phyloP scores from a whole-genome alignment of 1,140 invertebrate genomes.

The Dendrolimus kikuchii region DNA sequence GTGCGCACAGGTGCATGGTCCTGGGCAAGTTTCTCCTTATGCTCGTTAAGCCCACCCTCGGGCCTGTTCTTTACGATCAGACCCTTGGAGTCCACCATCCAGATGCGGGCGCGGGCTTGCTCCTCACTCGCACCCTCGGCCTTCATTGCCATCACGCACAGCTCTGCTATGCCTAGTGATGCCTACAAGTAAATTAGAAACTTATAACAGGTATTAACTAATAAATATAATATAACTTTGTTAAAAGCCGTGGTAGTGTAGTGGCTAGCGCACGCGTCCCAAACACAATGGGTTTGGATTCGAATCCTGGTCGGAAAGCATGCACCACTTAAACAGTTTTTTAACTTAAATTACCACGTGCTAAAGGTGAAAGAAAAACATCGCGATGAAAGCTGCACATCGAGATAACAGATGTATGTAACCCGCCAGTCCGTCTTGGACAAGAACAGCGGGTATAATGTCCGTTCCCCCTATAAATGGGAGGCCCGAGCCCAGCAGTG shows the following conservation, averaged over 20 bases:
- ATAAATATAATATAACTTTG: background rate
- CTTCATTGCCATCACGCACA: slow-evolving; percentile 91
- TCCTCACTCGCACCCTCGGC: slow-evolving; percentile 81
- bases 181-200: slow-evolving; percentile 71
- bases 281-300: background rate
- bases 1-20: slow-evolving; percentile 78
- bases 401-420: too few relatives aligned
- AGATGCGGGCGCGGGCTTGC: slow-evolving; percentile 83
- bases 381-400: too few relatives aligned
- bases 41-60: slow-evolving; percentile 80
- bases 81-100: slow-evolving; percentile 79
- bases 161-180: slow-evolving; percentile 88
- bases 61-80: slow-evolving; percentile 85
- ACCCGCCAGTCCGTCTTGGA: too few relatives aligned
- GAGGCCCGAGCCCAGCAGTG: too few relatives aligned
- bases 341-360: too few relatives aligned
- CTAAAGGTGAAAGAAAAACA: too few relatives aligned
- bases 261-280: background rate
- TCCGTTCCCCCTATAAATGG: too few relatives aligned
- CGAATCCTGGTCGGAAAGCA: too few relatives aligned
- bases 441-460: too few relatives aligned
- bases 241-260: background rate
- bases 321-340: too few relatives aligned
- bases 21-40: slow-evolving; percentile 86
- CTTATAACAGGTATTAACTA: background rate